Conservation (phyloP, 2,797 vertebrate genomes). For the Enteromius anoplus region DNA sequence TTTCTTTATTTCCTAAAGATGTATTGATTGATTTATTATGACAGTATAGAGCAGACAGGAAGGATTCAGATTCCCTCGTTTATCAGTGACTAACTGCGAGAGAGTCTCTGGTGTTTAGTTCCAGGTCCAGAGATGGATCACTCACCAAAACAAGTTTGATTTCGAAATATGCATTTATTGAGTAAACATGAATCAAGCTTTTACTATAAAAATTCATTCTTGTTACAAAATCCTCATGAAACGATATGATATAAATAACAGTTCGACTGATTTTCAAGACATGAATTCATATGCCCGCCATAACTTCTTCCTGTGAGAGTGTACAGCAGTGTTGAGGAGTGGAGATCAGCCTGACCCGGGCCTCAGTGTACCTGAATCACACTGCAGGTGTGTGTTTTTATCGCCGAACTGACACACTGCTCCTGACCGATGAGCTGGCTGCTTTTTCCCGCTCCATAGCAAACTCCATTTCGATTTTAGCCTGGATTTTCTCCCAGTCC, state of each 20-base stretch:
- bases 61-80: no score
- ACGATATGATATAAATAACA: neutral
- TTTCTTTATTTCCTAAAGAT: neutral
- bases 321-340: neutral
- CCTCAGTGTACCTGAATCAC: neutral
- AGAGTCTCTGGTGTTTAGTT: neutral
- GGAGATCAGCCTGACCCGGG: no score
- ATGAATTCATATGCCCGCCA: neutral
- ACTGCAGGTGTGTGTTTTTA: slow-evolving; percentile 47
- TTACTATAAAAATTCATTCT: neutral
- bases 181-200: neutral
- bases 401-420: slow-evolving; percentile 74
- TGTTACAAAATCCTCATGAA: neutral
- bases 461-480: slow-evolving; percentile 95
- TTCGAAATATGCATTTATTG: slow-evolving; percentile 8
- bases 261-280: no score
- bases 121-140: neutral
- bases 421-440: slow-evolving; percentile 70
- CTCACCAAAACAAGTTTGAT: neutral
- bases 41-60: no score
- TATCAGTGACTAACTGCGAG: neutral
- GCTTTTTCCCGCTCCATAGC: slow-evolving; percentile 87
- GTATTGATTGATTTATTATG: neutral
- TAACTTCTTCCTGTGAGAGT: neutral
- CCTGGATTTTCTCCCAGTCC: slow-evolving; percentile 97